Percentiles rank a stretch among this genome's conserved stretches.
Conservation (phyloP, 2,888 invertebrate species). For the Limnephilus lunatus region DNA sequence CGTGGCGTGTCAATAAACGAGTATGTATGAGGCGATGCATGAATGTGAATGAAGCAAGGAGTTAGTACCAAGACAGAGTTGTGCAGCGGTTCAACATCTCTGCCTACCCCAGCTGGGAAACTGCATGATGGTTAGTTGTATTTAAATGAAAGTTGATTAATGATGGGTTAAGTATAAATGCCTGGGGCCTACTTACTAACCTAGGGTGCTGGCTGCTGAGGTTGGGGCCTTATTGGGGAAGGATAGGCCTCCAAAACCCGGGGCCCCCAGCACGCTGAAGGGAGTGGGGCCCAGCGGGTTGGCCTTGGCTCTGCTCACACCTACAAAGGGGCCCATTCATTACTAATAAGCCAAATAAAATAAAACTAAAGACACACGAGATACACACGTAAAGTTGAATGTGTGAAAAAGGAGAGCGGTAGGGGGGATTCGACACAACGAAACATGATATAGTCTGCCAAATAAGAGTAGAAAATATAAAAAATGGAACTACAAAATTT, state of each 20-base stretch:
- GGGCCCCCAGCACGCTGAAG: conserved; percentile 71
- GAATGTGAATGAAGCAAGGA: background rate
- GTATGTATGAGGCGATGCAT: background rate
- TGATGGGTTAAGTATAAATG: conserved; percentile 15
- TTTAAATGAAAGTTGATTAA: background rate
- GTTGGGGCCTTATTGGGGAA: conserved; percentile 51
- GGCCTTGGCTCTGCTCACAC: conserved; percentile 50
- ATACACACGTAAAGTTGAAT: too few relatives aligned
- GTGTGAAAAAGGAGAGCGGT: too few relatives aligned
- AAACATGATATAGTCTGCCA: too few relatives aligned
- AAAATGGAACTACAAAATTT: too few relatives aligned
- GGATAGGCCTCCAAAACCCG: conserved; percentile 64
- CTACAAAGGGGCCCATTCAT: conserved; percentile 29
- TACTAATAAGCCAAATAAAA: background rate
- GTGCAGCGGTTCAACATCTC: background rate
- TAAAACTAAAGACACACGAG: too few relatives aligned
- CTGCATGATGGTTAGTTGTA: background rate
- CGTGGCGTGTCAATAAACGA: background rate
- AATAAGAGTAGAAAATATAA: too few relatives aligned
- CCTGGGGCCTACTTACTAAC: conserved; percentile 43
- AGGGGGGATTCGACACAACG: too few relatives aligned
- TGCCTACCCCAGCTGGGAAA: background rate
- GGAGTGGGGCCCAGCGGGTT: conserved; percentile 73
- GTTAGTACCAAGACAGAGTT: background rate
- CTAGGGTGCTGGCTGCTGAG: conserved; percentile 46